Base-by-base conservation (phyloP, 2,113 vertebrate species). In the Okapia johnstoni region DNA sequence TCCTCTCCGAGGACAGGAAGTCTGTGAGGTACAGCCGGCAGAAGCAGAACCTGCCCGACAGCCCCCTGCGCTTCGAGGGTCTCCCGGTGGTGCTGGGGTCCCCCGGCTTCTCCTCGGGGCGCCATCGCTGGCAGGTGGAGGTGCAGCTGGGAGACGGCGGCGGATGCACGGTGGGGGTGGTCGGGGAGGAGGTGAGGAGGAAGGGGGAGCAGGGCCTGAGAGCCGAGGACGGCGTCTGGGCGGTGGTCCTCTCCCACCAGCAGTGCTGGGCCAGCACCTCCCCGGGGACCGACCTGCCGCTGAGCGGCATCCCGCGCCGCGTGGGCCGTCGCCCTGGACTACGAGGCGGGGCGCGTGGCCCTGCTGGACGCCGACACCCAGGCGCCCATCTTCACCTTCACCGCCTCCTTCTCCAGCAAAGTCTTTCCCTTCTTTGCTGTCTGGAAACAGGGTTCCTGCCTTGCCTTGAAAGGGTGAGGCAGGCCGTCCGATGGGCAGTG, bases 81-180 rank as follows among this genome's bases (percentile, higher is more conserved):
- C 89, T 98, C 6, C 83, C 98, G 48, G 98, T 95, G 2, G 98
- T 98, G 60, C 96, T 99, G 76, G 99, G 98, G 25, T 94, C 97
- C 1, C 95, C 84, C 0, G 97, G 99, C 57, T 99, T 98, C 93
- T 96, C 86, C 46, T 98, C 98, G 0, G 99, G 98, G 30, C 98
- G 96, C 66, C 99, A 98, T 94, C 91, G 66, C 97, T 99, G 99
- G 99, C 98, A 98, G 0, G 97, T 99, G 46, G 97, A 98, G 1
- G 97, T 99, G 66, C 98, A 98, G 36, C 97, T 99, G 58, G 98
- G 98, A 2, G 77, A 52, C 1, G 48, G 86, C 26, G 80, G 90
- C 8, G 50, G 81, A 21, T 98, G 97, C 94, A 83, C 23, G 1
- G 36, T 93, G 43, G 95, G 97, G 13, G 46, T 96, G 43, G 97